phyloP scores from a whole-genome alignment of 2,113 vertebrate genomes.

The Osmerus mordax region DNA sequence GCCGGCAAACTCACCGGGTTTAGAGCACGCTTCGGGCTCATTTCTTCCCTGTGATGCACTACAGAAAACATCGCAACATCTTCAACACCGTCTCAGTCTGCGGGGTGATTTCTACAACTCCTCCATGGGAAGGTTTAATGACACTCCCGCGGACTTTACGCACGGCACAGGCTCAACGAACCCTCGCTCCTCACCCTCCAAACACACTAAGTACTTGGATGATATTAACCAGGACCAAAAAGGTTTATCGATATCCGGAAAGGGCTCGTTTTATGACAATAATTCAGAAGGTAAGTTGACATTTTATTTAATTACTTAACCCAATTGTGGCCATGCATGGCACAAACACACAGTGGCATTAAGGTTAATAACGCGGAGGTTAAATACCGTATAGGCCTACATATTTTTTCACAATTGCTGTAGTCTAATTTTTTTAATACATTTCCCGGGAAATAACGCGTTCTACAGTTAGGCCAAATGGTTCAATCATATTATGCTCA shows the following conservation, averaged over 20 bases:
- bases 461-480: too few species aligned
- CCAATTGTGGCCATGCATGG: neutral
- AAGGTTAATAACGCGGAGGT: neutral
- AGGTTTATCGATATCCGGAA: conserved; percentile 58
- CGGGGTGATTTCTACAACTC: conserved; percentile 65
- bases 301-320: neutral
- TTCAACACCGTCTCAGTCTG: conserved; percentile 66
- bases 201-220: conserved; percentile 76
- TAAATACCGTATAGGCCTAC: too few species aligned
- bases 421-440: too few species aligned
- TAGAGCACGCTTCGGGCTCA: conserved; percentile 64
- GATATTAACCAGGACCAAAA: conserved; percentile 66
- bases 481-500: too few species aligned
- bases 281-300: conserved; percentile 62
- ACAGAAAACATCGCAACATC: conserved; percentile 63
- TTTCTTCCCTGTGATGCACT: conserved; percentile 67
- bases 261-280: conserved; percentile 71
- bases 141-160: conserved; percentile 64
- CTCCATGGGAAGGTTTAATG: conserved; percentile 60
- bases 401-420: too few species aligned
- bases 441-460: too few species aligned
- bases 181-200: conserved; percentile 66
- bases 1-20: conserved; percentile 58
- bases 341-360: neutral
- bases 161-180: conserved; percentile 56